Percentiles rank a stretch among this genome's conserved stretches.
phyloP scores from a whole-genome alignment of 64 coral and sea anemone genomes.

The Actinia equina region DNA sequence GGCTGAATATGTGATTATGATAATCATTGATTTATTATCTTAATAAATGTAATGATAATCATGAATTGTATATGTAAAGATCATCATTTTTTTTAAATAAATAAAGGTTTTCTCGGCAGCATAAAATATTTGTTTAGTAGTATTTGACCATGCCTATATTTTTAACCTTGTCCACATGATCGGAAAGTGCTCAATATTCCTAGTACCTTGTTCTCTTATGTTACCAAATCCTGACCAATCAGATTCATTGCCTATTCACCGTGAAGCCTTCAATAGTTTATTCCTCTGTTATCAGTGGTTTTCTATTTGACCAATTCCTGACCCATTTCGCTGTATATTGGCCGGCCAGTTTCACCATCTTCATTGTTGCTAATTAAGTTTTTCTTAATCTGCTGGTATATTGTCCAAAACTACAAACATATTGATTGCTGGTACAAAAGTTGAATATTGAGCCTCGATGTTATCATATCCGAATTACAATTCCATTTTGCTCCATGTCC shows the following conservation, averaged over 20 bases:
- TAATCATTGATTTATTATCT: background rate
- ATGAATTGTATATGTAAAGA: background rate
- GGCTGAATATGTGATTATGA: background rate
- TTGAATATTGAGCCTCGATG: conserved; percentile 16
- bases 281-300: background rate
- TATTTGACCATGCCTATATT: conserved; percentile 1
- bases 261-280: background rate
- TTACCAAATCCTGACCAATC: background rate
- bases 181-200: conserved; percentile 29
- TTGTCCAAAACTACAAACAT: too few relatives aligned
- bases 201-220: conserved; percentile 20
- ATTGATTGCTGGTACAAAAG: background rate
- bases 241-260: too few relatives aligned
- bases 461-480: background rate
- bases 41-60: background rate
- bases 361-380: background rate
- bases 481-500: conserved; percentile 9
- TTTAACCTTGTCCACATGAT: background rate
- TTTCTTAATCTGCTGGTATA: too few relatives aligned
- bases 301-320: background rate
- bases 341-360: background rate
- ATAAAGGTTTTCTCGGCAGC: background rate
- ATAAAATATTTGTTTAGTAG: background rate
- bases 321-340: background rate
- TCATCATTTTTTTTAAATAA: background rate